Evolutionary conservation across 1,140 invertebrate species (phyloP), one percentile per base, ranked within the genome.

Genomic region (Drosophila triauraria): DNA sequence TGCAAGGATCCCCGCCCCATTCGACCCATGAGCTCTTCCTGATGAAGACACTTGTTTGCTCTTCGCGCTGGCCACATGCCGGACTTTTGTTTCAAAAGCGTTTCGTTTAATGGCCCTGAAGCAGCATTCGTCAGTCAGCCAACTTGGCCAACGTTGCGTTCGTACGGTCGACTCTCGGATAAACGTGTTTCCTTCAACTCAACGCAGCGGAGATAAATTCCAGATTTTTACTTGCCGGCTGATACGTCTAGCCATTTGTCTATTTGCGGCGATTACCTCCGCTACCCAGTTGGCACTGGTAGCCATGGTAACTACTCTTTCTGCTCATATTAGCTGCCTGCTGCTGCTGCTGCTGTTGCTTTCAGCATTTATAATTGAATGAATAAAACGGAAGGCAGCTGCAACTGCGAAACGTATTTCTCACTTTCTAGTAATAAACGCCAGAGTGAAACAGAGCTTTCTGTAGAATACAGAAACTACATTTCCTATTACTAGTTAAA

Each of bases 101-200:
- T 76, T 65, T 65, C 79, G 56, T 78, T 85, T 53, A 77, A 80
- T 64, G 69, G 69, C 69, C 67, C 53, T 72, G 69, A 51, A 51
- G 69, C 40, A 53, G 27, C 43, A 48, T 72, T 40, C 51, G 44
- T n/a, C 60, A 27, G 30, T n/a, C 47, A 53, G 65, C 5, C 65
- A 61, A 25, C 30, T 46, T 46, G 12, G 25, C n/a, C 13, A 46
- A 42, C 48, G 50, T 23, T 46, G 20, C 46, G 46, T 56, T 74
- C 59, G 30, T 63, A 7, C 32, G 32, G 32, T 74, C 60, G 20
- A n/a, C 69, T n/a, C 44, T 30, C 43, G 30, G 23, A 32, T 47
- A 74, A 75, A 62, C 54, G 40, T 62, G 71, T 76, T 58, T 76
- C 48, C 42, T 20, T 12, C 20, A 23, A 44, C 40, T 17, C 23